Conservation (phyloP, 35 echinoderm and acorn worm species). For the Lytechinus pictus region DNA sequence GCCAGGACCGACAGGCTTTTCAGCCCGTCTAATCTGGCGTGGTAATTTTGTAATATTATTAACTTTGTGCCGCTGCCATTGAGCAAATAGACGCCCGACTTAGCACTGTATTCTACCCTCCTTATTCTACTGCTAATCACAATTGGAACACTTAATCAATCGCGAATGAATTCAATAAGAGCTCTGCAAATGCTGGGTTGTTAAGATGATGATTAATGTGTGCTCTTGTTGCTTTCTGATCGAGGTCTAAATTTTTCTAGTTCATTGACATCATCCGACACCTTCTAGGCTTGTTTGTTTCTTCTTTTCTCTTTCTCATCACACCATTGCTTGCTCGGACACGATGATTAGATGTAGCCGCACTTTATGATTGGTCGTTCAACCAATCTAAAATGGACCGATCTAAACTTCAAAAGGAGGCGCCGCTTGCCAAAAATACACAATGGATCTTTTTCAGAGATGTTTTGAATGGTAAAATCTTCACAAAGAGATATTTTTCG, state of each 20-base stretch:
- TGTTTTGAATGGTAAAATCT: constrained; percentile 13
- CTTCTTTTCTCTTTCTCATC: constrained; percentile 3
- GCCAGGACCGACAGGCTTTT: constrained; percentile 24
- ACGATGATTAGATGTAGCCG: background rate
- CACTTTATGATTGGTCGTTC: constrained; percentile 6
- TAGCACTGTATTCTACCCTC: constrained; percentile 1
- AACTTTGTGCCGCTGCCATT: background rate
- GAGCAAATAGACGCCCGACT: constrained; percentile 16
- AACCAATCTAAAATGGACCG: background rate
- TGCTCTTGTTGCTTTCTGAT: background rate
- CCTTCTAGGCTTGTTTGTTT: background rate
- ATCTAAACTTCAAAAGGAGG: background rate
- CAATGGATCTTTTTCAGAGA: background rate
- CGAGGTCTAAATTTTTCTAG: constrained; percentile 15
- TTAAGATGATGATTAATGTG: constrained; percentile 30
- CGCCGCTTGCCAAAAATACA: background rate
- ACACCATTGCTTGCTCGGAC: background rate
- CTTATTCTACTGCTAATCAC: background rate
- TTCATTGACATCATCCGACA: constrained; percentile 34
- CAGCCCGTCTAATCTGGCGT: background rate
- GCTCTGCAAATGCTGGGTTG: background rate
- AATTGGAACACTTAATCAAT: background rate
- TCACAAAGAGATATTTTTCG: background rate
- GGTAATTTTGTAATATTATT: constrained; percentile 45
- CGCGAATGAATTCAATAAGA: background rate